A percentile compares a stretch with the other conserved stretches of the same genome.
Evolutionary conservation across 2,797 vertebrate genomes (phyloP).

Genomic region (Tadarida brasiliensis): DNA sequence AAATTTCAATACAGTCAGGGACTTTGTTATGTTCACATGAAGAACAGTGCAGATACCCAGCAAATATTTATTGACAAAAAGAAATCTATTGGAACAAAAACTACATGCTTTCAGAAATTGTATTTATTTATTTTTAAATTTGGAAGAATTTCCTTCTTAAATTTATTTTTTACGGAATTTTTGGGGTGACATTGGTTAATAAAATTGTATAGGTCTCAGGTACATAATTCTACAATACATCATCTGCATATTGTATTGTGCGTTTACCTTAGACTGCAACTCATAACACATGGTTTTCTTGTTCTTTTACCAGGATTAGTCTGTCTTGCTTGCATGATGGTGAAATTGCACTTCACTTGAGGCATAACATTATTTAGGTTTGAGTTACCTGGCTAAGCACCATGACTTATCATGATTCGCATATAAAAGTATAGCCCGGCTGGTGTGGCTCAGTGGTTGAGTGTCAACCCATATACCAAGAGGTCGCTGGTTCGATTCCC

Average conservation of each 20-base stretch:
- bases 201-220: neutral
- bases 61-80: neutral
- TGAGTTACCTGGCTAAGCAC: neutral
- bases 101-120: neutral
- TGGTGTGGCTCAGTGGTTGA: too few relatives aligned
- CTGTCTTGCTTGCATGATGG: neutral
- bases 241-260: neutral
- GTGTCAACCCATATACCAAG: too few relatives aligned
- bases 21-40: neutral
- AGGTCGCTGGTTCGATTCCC: too few relatives aligned
- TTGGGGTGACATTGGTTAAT: neutral
- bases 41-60: neutral
- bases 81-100: conserved; percentile 11
- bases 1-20: neutral
- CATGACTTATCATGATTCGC: neutral
- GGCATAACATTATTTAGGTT: neutral
- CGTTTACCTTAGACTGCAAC: neutral
- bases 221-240: neutral
- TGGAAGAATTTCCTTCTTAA: neutral
- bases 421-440: conserved; percentile 23
- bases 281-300: neutral
- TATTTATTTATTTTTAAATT: neutral
- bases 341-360: neutral
- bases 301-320: neutral
- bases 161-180: neutral